Base-by-base conservation (phyloP, 1,140 invertebrate species). In the Trichogramma pretiosum region DNA sequence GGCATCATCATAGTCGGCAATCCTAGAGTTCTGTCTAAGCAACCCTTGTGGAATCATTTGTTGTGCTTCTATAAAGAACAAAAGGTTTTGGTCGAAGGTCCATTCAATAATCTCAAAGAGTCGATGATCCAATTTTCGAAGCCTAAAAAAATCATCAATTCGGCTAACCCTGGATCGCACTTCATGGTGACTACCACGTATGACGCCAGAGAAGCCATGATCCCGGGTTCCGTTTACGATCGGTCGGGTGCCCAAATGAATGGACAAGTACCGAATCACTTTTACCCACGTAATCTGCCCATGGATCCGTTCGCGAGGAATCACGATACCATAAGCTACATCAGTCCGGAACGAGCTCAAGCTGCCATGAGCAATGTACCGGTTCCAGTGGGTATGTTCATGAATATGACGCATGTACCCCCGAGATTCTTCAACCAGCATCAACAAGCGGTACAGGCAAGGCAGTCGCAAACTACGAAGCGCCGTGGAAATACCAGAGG, bases 1-100 rank as follows among this genome's bases (percentile, higher is more conserved):
- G 97, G 97, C 13, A 86, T 99, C 18, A 98, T 99, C 35, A 93
- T 99, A 54, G 92, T 99, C 41, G 97, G 97, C 35, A 99, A 99
- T 73, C 95, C 97, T 0, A 99, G 98, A 73, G 93, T 99, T 8
- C 74, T 99, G 0, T 93, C 94, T 1, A 98, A 97, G 69, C 95
- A 99, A 74, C 89, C 92, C 1, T 72, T 99, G 0, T 99, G 97
- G 96, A 98, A 99, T 68, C 93, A 99, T 64, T 72, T 99, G 48
- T 73, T 99, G 17, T 92, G 88, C 28, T 97, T 96, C 62, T 99
- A 96, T 74, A 99, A 99, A 63, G 95, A 99, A 62, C 89, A 96
- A 54, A 91, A 93, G 62, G 92, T 97, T 23, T 73, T 99, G 3
- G 95, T 98, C 0, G 97, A 99, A 74, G 97, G 97, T 1, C 94